phyloP scores from a whole-genome alignment of 2,888 invertebrate genomes.

The Andrena trimmerana region DNA sequence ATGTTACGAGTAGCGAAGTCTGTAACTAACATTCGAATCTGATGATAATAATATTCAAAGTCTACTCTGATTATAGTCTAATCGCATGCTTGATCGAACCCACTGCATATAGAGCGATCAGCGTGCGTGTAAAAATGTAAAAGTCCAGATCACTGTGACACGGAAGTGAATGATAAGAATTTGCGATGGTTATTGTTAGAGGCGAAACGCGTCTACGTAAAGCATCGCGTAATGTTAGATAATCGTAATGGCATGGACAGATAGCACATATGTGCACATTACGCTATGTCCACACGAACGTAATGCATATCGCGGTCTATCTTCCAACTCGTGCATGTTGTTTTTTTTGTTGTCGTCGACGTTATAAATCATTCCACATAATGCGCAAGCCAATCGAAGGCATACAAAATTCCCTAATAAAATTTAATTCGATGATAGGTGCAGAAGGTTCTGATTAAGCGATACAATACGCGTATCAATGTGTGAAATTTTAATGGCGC shows the following conservation, averaged over 20 bases:
- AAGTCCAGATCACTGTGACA: background rate
- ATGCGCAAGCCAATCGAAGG: background rate
- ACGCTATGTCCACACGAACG: no score
- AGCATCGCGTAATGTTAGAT: slow-evolving; percentile 3
- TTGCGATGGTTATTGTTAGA: background rate
- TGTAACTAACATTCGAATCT: background rate
- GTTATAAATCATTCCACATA: background rate
- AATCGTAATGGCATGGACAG: slow-evolving; percentile 16
- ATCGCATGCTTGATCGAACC: background rate
- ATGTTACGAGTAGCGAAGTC: no score
- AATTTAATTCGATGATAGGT: background rate
- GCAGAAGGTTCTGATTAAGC: background rate
- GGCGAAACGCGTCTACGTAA: background rate
- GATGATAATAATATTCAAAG: background rate
- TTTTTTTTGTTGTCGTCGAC: background rate
- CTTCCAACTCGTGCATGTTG: background rate
- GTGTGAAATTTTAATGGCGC: background rate
- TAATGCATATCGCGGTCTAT: slow-evolving; percentile 1
- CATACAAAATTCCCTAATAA: background rate
- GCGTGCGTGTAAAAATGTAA: background rate
- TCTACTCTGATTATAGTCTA: background rate
- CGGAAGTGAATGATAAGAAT: slow-evolving; percentile 11
- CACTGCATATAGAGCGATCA: background rate
- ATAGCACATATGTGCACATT: background rate
- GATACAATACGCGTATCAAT: no score